phyloP scores from a whole-genome alignment of 2,113 vertebrate genomes.

The Pantherophis guttatus region DNA sequence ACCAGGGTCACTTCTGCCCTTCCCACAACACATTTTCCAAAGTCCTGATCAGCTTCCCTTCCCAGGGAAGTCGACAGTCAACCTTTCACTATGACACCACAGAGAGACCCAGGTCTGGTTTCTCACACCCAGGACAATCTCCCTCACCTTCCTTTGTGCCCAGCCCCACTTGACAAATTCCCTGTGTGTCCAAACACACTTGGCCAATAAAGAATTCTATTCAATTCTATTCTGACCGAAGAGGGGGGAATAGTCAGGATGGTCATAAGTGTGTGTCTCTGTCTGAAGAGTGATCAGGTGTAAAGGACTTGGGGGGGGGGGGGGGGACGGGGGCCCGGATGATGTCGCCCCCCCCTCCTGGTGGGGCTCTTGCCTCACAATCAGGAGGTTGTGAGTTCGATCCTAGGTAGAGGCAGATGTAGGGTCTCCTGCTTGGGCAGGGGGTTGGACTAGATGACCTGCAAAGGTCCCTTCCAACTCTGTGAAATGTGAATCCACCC shows the following conservation, averaged over 20 bases:
- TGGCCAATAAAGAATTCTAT: too few species aligned
- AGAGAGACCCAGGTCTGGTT: not conserved
- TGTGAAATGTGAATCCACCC: not conserved
- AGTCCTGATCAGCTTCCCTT: not conserved
- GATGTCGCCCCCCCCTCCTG: not conserved
- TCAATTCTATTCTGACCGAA: too few species aligned
- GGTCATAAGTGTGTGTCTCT: not conserved
- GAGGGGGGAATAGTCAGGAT: not conserved
- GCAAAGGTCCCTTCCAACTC: too few species aligned
- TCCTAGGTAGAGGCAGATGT: too few species aligned
- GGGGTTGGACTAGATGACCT: too few species aligned
- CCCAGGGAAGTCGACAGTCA: not conserved
- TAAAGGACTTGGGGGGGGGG: not conserved
- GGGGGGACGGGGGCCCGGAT: not conserved
- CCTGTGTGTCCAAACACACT: too few species aligned
- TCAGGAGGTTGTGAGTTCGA: too few species aligned
- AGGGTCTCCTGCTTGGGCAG: too few species aligned
- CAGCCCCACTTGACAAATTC: not conserved
- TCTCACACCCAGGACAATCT: not conserved
- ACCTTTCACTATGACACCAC: not conserved
- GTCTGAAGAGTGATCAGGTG: not conserved
- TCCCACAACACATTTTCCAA: not conserved
- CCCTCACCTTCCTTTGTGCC: constrained; percentile 19
- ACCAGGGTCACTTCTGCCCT: not conserved
- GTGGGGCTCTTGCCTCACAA: too few species aligned